phyloP scores from a whole-genome alignment of 2,888 invertebrate genomes.

The Apeira syringaria region DNA sequence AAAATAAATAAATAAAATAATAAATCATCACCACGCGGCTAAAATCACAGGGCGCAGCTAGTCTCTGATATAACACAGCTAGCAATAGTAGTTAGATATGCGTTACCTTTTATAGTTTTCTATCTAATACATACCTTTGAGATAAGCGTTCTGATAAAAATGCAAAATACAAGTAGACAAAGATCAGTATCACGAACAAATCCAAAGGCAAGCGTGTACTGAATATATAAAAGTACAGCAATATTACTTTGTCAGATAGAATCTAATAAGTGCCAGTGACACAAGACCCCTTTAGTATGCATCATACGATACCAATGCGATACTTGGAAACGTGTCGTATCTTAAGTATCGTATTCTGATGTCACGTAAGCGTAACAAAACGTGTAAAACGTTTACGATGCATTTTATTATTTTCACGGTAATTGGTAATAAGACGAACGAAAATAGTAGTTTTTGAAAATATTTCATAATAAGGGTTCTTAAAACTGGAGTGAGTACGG shows the following conservation, averaged over 20 bases:
- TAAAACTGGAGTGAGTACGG: too few relatives aligned
- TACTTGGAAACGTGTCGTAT: background rate
- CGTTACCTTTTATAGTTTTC: too few relatives aligned
- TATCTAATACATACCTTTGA: background rate
- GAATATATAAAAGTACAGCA: constrained; percentile 20
- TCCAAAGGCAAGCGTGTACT: constrained; percentile 19
- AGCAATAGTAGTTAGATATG: too few relatives aligned
- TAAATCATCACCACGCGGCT: too few relatives aligned
- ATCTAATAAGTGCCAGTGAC: constrained; percentile 37
- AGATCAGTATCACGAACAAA: constrained; percentile 24
- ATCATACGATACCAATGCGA: constrained; percentile 19
- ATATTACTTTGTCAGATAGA: constrained; percentile 29
- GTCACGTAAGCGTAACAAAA: constrained; percentile 15
- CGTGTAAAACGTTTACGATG: background rate
- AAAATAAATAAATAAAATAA: too few relatives aligned
- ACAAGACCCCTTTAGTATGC: constrained; percentile 38
- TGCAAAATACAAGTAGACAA: constrained; percentile 13
- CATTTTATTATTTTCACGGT: background rate
- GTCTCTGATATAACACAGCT: too few relatives aligned
- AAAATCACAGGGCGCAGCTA: too few relatives aligned
- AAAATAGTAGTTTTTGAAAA: too few relatives aligned
- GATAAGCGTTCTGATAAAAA: constrained; percentile 27
- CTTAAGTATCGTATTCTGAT: background rate
- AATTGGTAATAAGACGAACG: too few relatives aligned
- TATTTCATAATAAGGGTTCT: too few relatives aligned